A percentile compares a stretch with the other conserved stretches of the same genome.
Evolutionary conservation across 2,888 invertebrate genomes (phyloP).

Genomic region (Phanerotoma sp.): DNA sequence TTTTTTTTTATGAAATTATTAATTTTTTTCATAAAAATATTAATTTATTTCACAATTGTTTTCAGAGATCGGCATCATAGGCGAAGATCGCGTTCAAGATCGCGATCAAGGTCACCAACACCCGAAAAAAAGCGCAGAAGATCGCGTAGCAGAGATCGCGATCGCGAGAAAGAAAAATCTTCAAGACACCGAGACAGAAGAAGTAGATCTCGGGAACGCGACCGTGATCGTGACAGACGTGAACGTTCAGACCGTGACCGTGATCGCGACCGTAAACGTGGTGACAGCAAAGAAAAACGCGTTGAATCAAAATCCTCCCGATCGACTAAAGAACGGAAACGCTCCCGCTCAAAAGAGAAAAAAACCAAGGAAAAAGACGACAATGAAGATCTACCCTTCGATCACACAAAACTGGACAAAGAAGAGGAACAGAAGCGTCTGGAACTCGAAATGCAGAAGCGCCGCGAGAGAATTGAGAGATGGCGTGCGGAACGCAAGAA

Average conservation of each 20-base stretch:
- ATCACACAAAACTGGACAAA: conserved; percentile 75
- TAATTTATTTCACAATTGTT: too few relatives aligned
- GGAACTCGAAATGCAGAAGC: conserved; percentile 94
- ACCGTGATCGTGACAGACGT: conserved; percentile 60
- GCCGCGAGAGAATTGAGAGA: conserved; percentile 91
- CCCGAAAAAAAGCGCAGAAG: conserved; percentile 65
- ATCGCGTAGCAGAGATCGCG: conserved; percentile 62
- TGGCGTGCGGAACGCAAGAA: conserved; percentile 94
- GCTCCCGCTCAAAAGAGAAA: conserved; percentile 64
- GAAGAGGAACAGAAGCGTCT: conserved; percentile 88
- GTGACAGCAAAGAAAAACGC: conserved; percentile 68
- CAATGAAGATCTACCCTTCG: conserved; percentile 63
- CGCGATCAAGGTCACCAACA: conserved; percentile 63
- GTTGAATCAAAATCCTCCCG: conserved; percentile 64
- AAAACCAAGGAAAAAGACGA: conserved; percentile 63
- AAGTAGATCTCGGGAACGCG: conserved; percentile 57
- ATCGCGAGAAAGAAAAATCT: conserved; percentile 59
- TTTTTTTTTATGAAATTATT: too few relatives aligned
- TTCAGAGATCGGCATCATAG: conserved; percentile 57
- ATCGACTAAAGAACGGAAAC: conserved; percentile 55
- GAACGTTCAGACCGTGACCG: conserved; percentile 66
- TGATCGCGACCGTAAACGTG: conserved; percentile 61
- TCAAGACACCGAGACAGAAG: conserved; percentile 59
- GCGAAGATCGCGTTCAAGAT: conserved; percentile 65
- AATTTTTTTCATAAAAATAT: too few relatives aligned